Percentiles rank a stretch among this genome's conserved stretches.
Evolutionary conservation across 37 sponge, comb jelly and placozoan species (phyloP).

Genomic region (Chondrilla cf. caribensis): DNA sequence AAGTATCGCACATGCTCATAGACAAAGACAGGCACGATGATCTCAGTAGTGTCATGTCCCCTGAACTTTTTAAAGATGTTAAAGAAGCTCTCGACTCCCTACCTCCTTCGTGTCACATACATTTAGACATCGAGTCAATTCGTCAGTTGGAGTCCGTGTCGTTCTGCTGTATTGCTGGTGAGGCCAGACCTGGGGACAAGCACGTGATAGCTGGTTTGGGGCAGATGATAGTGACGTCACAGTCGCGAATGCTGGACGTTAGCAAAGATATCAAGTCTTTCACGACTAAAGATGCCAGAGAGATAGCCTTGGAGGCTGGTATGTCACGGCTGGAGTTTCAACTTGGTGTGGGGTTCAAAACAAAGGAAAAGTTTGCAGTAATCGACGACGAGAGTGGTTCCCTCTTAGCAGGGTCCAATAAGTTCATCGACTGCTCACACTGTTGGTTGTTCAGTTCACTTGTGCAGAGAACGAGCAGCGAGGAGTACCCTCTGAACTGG

Average conservation of each 20-base stretch:
- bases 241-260: slow-evolving; percentile 29
- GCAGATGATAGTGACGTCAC: slow-evolving; percentile 41
- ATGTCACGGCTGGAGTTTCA: slow-evolving; percentile 38
- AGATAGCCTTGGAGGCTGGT: slow-evolving; percentile 36
- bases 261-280: not conserved
- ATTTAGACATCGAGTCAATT: slow-evolving; percentile 35
- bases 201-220: slow-evolving; percentile 50
- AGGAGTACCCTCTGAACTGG: slow-evolving; percentile 51
- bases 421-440: slow-evolving; percentile 29
- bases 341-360: slow-evolving; percentile 30
- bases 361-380: slow-evolving; percentile 39
- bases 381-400: slow-evolving; percentile 1
- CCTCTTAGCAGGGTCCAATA: slow-evolving; percentile 19
- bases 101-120: slow-evolving; percentile 3
- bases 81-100: slow-evolving; percentile 2
- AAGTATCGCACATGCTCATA: not conserved
- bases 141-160: not conserved
- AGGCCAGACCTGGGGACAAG: slow-evolving; percentile 41
- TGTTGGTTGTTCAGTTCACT: slow-evolving; percentile 42
- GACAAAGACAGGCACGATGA: not conserved
- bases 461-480: slow-evolving; percentile 13
- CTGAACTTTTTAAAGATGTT: slow-evolving; percentile 26
- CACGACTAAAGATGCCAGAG: slow-evolving; percentile 29
- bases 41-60: not conserved
- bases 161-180: slow-evolving; percentile 27